Evolutionary conservation across 1,140 invertebrate species (phyloP), one percentile per base, ranked within the genome.

Genomic region (Drosophila sucinea): DNA sequence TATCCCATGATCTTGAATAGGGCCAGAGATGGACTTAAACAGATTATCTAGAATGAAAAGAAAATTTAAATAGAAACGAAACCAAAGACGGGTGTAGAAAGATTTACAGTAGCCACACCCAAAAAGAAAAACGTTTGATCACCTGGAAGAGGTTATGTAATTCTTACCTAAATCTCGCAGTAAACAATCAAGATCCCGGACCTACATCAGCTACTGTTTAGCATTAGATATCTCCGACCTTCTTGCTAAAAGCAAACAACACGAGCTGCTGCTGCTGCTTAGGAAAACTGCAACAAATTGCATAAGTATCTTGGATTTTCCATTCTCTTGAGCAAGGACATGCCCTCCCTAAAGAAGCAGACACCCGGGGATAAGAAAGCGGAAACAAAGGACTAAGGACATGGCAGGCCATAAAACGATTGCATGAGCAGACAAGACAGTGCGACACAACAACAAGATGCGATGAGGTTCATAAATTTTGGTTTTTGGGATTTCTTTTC

Each of bases 251-350:
- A 63, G 40, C 73, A 79, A 84, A 80, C 73, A 85, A 81, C 64
- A 70, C 56, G 8, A 35, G 62, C 54, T 44, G 47, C 6, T 47
- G 47, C 58, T 51, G 8, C 38, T 62, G 55, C 33, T 33, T 41
- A 8, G 56, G 55, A 56, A 67, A 79, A 86, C 84, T 89, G 84
- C 84, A 87, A 74, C 84, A 78, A 90, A 87, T 87, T 87, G 84
- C 84, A 90, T 87, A 87, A 87, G 81, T 32, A 66, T 68, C 72
- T 58, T 63, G 61, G 65, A 84, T 78, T 79, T 76, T 65, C 7
- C 56, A 67, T 38, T 66, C 32, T 47, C 40, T 69, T 27, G 58
- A 69, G 72, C 83, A 76, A 86, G 83, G 76, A 79, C 66, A 73
- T 78, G 77, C 73, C 73, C 81, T 67, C 73, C 64, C 70, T 66